Evolutionary conservation across 2,113 vertebrate genomes (phyloP).

Genomic region (Pelodiscus sinensis): DNA sequence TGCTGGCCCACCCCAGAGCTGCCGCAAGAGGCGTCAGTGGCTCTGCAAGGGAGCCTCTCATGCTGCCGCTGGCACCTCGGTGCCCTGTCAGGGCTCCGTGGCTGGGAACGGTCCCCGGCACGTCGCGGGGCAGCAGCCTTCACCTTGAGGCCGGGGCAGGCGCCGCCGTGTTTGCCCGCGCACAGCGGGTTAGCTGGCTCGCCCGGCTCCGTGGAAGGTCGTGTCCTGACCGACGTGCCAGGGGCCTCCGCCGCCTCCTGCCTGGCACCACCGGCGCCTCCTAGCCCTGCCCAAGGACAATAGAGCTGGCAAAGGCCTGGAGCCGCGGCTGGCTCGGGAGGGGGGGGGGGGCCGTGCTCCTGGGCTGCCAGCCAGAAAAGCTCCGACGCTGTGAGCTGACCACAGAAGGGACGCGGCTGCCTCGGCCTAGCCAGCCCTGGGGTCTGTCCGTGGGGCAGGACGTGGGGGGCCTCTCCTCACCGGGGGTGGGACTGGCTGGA

Average conservation of each 20-base stretch:
- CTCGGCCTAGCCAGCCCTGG: no score
- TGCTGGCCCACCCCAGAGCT: background rate
- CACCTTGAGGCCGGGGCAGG: background rate
- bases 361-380: background rate
- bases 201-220: fast-evolving
- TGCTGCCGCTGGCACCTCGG: background rate
- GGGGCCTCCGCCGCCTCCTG: background rate
- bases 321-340: background rate
- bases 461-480: no score
- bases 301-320: background rate
- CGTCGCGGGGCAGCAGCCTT: background rate
- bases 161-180: background rate
- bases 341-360: background rate
- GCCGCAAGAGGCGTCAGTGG: fast-evolving
- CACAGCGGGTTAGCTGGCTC: no score
- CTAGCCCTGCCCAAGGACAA: background rate
- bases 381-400: background rate
- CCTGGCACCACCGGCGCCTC: background rate
- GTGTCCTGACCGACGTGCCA: fast-evolving
- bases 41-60: background rate
- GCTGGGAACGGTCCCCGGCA: background rate
- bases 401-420: background rate
- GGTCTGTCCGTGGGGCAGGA: no score
- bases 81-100: background rate
- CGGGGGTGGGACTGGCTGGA: no score